Evolutionary conservation across 2,888 invertebrate species (phyloP).

Genomic region (Holacanthella duospinosa): DNA sequence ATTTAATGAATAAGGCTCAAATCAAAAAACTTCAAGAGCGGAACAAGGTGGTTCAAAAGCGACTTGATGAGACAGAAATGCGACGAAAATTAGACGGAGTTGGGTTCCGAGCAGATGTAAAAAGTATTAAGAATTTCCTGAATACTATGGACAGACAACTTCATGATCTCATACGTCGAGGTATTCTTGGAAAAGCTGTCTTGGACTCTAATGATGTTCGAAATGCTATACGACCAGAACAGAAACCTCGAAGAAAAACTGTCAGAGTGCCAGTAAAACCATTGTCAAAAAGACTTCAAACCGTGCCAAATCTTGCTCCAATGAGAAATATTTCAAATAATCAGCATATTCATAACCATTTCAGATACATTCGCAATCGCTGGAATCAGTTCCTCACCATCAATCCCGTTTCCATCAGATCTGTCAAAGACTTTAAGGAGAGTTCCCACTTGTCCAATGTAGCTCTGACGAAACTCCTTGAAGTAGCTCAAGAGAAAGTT

Average conservation of each 20-base stretch:
- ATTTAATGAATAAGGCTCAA: slow-evolving; percentile 12
- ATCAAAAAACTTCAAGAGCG: slow-evolving; percentile 13
- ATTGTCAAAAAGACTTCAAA: background rate
- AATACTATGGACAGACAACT: slow-evolving; percentile 16
- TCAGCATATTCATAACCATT: background rate
- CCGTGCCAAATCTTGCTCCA: background rate
- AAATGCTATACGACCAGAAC: background rate
- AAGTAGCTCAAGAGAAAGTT: background rate
- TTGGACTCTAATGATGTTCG: background rate
- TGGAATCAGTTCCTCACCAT: background rate
- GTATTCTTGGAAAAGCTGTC: too few relatives aligned
- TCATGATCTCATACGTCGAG: background rate
- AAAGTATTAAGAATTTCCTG: slow-evolving; percentile 14
- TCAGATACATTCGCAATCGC: background rate
- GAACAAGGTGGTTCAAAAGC: slow-evolving; percentile 22
- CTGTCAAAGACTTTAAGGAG: background rate
- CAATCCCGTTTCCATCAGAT: background rate
- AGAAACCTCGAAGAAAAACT: background rate
- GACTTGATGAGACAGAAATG: slow-evolving; percentile 24
- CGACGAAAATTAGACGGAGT: slow-evolving; percentile 25
- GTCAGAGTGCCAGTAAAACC: background rate
- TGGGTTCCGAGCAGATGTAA: slow-evolving; percentile 29
- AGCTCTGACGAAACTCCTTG: background rate
- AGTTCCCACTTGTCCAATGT: background rate
- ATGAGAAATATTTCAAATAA: background rate